A percentile compares a stretch with the other conserved stretches of the same genome.
These are phyloP conservation scores for Sebastes paucispinis DNA, from an alignment of 2,797 vertebrate genomes.

Conservation along the genomic window DNA sequence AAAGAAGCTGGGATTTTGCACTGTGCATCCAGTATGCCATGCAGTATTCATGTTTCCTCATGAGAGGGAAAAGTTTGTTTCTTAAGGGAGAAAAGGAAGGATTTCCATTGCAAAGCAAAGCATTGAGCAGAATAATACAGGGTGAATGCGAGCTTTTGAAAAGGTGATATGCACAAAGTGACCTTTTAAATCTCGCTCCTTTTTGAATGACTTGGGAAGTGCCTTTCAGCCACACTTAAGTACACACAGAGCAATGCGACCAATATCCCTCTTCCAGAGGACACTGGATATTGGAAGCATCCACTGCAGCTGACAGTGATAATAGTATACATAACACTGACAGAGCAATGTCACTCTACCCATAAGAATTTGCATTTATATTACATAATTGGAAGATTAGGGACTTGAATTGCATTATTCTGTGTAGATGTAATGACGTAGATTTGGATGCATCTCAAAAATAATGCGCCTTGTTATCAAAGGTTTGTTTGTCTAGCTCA, in stretches of 20 bases:
- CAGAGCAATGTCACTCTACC: constrained; percentile 49
- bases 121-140: constrained; percentile 58
- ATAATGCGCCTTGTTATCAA: constrained; percentile 42
- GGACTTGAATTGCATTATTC: constrained; percentile 36
- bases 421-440: constrained; percentile 36
- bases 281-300: constrained; percentile 46
- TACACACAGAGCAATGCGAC: constrained; percentile 29
- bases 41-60: constrained; percentile 63
- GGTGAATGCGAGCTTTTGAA: constrained; percentile 62
- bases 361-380: constrained; percentile 66
- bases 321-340: constrained; percentile 38
- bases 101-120: constrained; percentile 70
- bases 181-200: constrained; percentile 68
- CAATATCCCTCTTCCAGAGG: constrained; percentile 44
- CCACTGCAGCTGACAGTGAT: constrained; percentile 36
- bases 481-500: constrained; percentile 42
- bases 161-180: constrained; percentile 65
- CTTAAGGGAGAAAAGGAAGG: constrained; percentile 35
- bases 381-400: constrained; percentile 60
- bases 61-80: constrained; percentile 62
- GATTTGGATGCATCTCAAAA: constrained; percentile 48
- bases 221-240: constrained; percentile 41
- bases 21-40: constrained; percentile 35
- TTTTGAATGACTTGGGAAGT: constrained; percentile 47
- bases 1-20: constrained; percentile 43